A percentile compares a stretch with the other conserved stretches of the same genome.
phyloP scores from a whole-genome alignment of 2,888 invertebrate genomes.

The Trachelus troglodyta region DNA sequence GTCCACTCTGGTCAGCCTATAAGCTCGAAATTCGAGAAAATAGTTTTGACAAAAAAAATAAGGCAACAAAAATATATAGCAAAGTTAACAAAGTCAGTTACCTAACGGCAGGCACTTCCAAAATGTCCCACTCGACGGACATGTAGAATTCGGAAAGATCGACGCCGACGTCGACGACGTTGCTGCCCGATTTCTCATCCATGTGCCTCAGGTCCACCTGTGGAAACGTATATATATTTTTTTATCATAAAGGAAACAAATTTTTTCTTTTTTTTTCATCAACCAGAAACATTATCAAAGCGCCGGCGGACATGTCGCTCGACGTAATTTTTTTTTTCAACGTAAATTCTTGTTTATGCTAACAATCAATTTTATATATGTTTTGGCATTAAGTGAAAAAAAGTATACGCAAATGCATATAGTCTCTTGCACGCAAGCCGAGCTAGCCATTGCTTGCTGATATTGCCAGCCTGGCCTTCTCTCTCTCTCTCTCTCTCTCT shows the following conservation, averaged over 20 bases:
- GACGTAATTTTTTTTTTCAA: not conserved
- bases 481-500: not conserved
- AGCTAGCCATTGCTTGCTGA: not conserved
- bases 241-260: not conserved
- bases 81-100: slow-evolving; percentile 60
- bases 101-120: slow-evolving; percentile 95
- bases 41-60: not conserved
- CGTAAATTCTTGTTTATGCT: not conserved
- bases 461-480: not conserved
- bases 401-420: not conserved
- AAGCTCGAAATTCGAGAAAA: not conserved
- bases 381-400: not conserved
- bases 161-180: slow-evolving; percentile 92
- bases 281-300: not conserved
- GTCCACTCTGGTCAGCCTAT: not conserved
- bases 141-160: slow-evolving; percentile 98
- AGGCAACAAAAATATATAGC: not conserved
- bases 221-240: slow-evolving; percentile 18
- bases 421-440: not conserved
- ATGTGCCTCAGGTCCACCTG: slow-evolving; percentile 93
- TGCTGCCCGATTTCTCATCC: slow-evolving; percentile 90
- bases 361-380: not conserved
- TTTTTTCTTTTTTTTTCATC: not conserved
- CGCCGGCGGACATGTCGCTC: not conserved
- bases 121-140: slow-evolving; percentile 99